Conservation (phyloP, 2,888 invertebrate species). For the Omphaloscelis lunosa region DNA sequence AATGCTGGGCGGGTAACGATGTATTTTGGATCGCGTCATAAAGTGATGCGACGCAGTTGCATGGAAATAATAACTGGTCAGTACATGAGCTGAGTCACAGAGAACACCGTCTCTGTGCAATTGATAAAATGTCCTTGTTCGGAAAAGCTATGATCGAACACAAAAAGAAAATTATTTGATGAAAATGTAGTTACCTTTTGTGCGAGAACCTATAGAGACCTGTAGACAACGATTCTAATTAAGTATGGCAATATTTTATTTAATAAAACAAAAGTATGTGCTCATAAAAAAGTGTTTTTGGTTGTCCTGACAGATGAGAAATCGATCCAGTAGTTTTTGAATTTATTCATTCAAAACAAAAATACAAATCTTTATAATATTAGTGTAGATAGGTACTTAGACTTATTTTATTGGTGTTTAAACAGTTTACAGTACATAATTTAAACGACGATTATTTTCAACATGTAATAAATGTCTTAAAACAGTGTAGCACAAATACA, state of each 20-base stretch:
- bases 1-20: constrained; percentile 78
- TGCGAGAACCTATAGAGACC: not conserved
- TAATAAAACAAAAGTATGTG: not conserved
- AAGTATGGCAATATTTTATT: not conserved
- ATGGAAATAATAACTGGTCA: constrained; percentile 72
- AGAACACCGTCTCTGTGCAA: constrained; percentile 5
- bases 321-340: no score
- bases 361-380: no score
- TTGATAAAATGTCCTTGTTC: constrained; percentile 11
- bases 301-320: not conserved
- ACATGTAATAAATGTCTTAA: not conserved
- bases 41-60: constrained; percentile 75
- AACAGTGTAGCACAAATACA: not conserved
- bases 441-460: not conserved
- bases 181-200: not conserved
- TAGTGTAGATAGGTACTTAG: not conserved
- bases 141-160: not conserved
- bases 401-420: not conserved
- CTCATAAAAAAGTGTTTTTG: not conserved
- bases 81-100: constrained; percentile 63
- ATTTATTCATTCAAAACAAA: no score
- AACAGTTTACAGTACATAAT: not conserved
- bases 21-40: constrained; percentile 85
- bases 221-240: not conserved
- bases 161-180: not conserved